These are phyloP conservation scores for Piprites chloris DNA, from an alignment of 2,113 vertebrate genomes.

Conservation along the genomic window DNA sequence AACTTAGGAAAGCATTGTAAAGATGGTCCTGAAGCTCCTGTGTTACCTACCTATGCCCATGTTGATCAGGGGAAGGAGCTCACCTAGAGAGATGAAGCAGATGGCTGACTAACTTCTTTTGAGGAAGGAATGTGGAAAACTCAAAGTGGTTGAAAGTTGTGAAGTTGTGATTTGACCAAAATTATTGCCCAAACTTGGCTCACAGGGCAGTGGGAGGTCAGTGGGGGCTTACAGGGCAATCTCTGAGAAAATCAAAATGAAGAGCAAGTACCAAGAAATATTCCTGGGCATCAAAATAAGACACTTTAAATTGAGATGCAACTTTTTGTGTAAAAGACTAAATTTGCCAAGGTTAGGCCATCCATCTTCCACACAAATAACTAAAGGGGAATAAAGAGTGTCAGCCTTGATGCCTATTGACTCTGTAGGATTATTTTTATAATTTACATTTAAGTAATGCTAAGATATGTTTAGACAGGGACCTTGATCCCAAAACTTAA, in stretches of 20 bases:
- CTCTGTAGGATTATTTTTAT: background rate
- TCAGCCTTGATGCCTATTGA: background rate
- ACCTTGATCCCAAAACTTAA: background rate
- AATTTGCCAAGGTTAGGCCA: background rate
- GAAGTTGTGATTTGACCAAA: background rate
- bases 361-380: background rate
- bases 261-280: background rate
- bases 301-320: background rate
- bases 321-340: background rate
- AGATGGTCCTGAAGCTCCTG: background rate
- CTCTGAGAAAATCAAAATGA: background rate
- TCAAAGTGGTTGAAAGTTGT: background rate
- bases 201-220: background rate
- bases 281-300: background rate
- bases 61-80: background rate
- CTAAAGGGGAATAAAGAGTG: background rate
- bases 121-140: background rate
- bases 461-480: background rate
- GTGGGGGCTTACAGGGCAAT: background rate
- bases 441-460: background rate
- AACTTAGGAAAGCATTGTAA: background rate
- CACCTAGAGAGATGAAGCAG: background rate
- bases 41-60: background rate
- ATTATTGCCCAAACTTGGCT: background rate
- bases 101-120: background rate